A percentile compares a stretch with the other conserved stretches of the same genome.
Evolutionary conservation across 2,888 invertebrate genomes (phyloP).

Genomic region (Lycia hirtaria): DNA sequence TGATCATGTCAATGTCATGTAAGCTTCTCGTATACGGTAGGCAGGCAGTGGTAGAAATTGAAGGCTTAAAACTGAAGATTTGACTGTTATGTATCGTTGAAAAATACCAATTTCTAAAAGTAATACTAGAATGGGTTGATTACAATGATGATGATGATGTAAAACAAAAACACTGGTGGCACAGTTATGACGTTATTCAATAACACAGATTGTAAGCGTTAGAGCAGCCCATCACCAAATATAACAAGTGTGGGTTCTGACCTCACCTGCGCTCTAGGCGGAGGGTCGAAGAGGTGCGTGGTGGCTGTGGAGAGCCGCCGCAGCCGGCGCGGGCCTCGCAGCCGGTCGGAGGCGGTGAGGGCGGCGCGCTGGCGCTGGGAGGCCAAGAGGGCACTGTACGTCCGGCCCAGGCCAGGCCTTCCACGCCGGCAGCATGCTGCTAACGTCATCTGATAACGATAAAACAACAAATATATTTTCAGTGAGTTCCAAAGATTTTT

Average conservation of each 20-base stretch:
- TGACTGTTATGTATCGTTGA: too few relatives aligned
- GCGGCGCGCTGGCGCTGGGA: constrained; percentile 58
- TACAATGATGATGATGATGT: too few relatives aligned
- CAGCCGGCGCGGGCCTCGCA: constrained; percentile 59
- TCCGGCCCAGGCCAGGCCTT: constrained; percentile 63
- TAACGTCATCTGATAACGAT: constrained; percentile 64
- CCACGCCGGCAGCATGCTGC: constrained; percentile 72
- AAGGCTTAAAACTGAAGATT: too few relatives aligned
- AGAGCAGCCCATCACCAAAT: constrained; percentile 42
- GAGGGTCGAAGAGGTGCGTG: constrained; percentile 72
- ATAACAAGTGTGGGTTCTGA: constrained; percentile 57
- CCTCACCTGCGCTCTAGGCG: constrained; percentile 81
- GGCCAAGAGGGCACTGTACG: constrained; percentile 60
- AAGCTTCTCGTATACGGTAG: too few relatives aligned
- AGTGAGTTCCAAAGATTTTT: too few relatives aligned
- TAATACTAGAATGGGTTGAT: too few relatives aligned
- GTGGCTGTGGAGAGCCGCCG: constrained; percentile 73
- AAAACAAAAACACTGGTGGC: too few relatives aligned
- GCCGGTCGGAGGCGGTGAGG: constrained; percentile 49
- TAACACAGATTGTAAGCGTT: background rate
- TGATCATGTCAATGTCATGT: too few relatives aligned
- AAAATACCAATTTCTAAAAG: too few relatives aligned
- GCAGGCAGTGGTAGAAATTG: too few relatives aligned
- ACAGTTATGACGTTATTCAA: too few relatives aligned
- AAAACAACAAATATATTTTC: background rate